Evolutionary conservation across 2,888 invertebrate species (phyloP).

Genomic region (Onchidella celtica): DNA sequence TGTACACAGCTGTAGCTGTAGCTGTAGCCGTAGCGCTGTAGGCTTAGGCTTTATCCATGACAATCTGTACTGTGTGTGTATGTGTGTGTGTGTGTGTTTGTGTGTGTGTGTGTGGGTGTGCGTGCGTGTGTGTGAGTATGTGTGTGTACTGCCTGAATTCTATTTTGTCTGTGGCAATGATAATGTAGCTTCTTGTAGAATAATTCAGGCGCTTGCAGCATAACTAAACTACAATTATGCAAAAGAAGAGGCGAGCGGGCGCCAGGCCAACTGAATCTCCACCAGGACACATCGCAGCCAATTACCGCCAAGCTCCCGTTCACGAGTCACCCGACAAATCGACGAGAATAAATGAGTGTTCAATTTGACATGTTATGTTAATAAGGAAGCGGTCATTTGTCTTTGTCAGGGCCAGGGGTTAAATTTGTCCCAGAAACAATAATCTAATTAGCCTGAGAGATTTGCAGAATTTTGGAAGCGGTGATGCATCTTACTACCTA

Average conservation of each 20-base stretch:
- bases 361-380: constrained; percentile 46
- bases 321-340: constrained; percentile 36
- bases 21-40: no score
- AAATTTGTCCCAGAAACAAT: constrained; percentile 35
- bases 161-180: no score
- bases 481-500: neutral
- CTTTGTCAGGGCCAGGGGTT: constrained; percentile 33
- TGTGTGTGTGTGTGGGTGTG: no score
- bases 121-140: no score
- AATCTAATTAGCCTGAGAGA: constrained; percentile 36
- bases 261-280: constrained; percentile 5
- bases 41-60: no score
- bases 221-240: constrained; percentile 43
- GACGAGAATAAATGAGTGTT: constrained; percentile 46
- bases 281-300: constrained; percentile 34
- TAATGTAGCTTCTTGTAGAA: no score
- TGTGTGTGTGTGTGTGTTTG: no score
- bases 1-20: no score
- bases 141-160: no score
- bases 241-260: constrained; percentile 25
- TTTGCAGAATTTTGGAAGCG: constrained; percentile 17
- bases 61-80: no score
- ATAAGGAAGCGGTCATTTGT: constrained; percentile 37
- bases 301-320: constrained; percentile 35
- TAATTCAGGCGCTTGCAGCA: no score